Base-by-base conservation (phyloP, 2,113 vertebrate genomes). In the Macrotis lagotis region DNA sequence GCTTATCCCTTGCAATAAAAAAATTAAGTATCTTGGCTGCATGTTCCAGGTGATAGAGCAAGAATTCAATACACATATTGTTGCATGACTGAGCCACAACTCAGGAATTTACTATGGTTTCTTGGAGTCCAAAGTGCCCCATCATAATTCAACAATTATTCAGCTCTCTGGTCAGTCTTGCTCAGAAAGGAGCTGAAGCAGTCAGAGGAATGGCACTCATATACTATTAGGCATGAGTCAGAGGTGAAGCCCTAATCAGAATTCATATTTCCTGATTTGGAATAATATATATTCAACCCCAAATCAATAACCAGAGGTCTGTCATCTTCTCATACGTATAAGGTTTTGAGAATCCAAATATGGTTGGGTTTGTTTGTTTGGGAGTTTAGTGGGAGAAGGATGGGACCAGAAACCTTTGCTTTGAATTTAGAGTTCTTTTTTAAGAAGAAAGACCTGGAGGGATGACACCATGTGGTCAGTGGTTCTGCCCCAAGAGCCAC, bases 381-480 rank as follows among this genome's bases (percentile, higher is more conserved):
- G 16, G 37, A 19, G 19, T 26, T 53, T 0, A 28, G 16, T 2
- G 6, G 37, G 59, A 14, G 0, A 1, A 44, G 66, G 66, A 44
- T 44, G 37, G n/a, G 37, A 1, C 66, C 24, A 44, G 59, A 66
- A 16, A 37, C 16, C 59, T 37, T 53, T 53, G 52, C 25, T 53
- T 53, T 53, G 52, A 53, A 53, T 25, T 53, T 37, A 66, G 59
- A 37, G n/a, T 7, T 83, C 12, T 66, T 14, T 14, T 66, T 66
- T 66, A n/a, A n/a, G 31, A 37, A 4, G 37, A 31, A 14, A 53
- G 9, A 47, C 19, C 0, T 0, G 0, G 44, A 44, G 53, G 5
- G 44, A 19, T 48, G 9, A 25, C 0, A 0, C 47, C 48, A 0
- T 48, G 44, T 50, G 37, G 9, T 31, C 44, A 52, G 66, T 50